Conservation (phyloP, 2,888 invertebrate species). For the Taphrorychus bicolor region DNA sequence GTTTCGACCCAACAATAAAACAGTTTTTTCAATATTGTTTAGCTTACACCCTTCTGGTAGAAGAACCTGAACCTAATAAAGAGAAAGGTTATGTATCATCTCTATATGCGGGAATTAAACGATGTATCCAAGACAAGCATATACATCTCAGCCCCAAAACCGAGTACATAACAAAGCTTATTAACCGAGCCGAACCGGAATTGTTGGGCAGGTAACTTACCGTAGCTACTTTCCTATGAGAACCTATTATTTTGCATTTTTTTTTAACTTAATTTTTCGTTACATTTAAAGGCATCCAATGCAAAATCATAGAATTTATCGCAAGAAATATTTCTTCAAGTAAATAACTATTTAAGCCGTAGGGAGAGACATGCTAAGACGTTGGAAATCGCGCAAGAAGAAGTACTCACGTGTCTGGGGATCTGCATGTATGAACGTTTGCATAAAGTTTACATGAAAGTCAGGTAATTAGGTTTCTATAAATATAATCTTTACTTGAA, state of each 20-base stretch:
- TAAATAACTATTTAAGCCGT: constrained; percentile 62
- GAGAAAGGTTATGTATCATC: constrained; percentile 91
- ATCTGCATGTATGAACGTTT: constrained; percentile 92
- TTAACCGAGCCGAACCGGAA: constrained; percentile 91
- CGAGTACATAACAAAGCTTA: constrained; percentile 87
- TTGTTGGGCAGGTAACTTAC: constrained; percentile 72
- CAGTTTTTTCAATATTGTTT: too few relatives aligned
- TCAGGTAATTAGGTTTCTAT: constrained; percentile 54
- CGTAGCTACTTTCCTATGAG: too few relatives aligned
- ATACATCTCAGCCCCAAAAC: constrained; percentile 88
- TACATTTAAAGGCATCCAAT: neutral
- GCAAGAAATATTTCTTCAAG: neutral
- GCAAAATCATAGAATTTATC: neutral
- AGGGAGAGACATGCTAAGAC: constrained; percentile 95
- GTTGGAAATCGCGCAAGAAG: constrained; percentile 96
- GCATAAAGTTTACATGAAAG: constrained; percentile 83
- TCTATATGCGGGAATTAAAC: constrained; percentile 85
- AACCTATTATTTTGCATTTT: too few relatives aligned
- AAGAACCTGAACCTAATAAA: constrained; percentile 81
- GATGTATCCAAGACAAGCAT: constrained; percentile 86
- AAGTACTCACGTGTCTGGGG: constrained; percentile 92
- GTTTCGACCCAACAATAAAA: too few relatives aligned
- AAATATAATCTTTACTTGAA: neutral
- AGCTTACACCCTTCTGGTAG: constrained; percentile 87
- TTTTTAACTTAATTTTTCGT: neutral